Base-by-base conservation (phyloP, 2,797 vertebrate species). In the Columba guinea region DNA sequence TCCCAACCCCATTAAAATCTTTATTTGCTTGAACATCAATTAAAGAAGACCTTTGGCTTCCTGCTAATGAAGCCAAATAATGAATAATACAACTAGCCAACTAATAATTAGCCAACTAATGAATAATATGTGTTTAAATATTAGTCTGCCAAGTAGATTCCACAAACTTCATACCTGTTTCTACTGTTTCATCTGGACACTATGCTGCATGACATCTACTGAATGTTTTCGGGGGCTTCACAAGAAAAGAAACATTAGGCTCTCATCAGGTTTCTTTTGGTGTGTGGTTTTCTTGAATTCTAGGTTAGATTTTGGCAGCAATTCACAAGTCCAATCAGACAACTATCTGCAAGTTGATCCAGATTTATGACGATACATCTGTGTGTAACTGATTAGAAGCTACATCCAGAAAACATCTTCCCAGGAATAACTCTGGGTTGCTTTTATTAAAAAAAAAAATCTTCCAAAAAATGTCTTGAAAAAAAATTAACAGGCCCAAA, bases 381-480 rank as follows among this genome's bases (percentile, higher is more conserved):
- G n/a, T 37, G n/a, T 32, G 18, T 35, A 62, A 41, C 2, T 10
- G 41, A 46, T 82, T 51, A 48, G 14, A 74, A 80, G 53, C 30
- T 32, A 27, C 15, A 73, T 32, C 12, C 37, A 44, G 52, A 55
- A 92, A 58, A 34, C 0, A 15, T 23, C 41, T 44, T 60, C 52
- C 37, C n/a, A 59, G 30, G 27, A 87, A 35, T 13, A 89, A 14
- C 26, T 60, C 18, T 23, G 9, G 10, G 34, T 49, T 53, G 3
- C 13, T 26, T 46, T n/a, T 52, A 44, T 60, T n/a, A n/a, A 41
- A 46, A 46, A 39, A 39, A 39, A 44, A 15, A 55, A 55, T 32
- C 28, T 73, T 37, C 1, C 5, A 11, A 49, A 63, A 69, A 55
- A 10, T 0, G 0, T 6, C 3, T 27, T 68, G 8, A 46, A 32